phyloP scores from a whole-genome alignment of 2,888 invertebrate genomes.

The Vesta saturnalis region DNA sequence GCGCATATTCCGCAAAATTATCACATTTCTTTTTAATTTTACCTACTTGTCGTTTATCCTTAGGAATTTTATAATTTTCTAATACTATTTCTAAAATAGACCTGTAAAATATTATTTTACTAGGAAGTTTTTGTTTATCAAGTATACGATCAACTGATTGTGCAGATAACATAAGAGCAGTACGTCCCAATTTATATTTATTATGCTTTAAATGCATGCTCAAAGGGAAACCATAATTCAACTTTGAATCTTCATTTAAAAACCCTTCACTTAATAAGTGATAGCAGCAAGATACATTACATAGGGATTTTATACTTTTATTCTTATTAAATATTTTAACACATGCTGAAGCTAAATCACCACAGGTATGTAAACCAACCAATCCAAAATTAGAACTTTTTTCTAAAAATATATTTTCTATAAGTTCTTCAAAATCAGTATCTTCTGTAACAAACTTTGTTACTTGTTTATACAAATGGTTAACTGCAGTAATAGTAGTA shows the following conservation, averaged over 20 bases:
- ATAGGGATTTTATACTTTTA: slow-evolving; percentile 68
- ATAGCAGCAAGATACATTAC: slow-evolving; percentile 92
- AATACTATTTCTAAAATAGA: slow-evolving; percentile 77
- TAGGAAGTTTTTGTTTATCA: slow-evolving; percentile 66
- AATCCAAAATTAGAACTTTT: slow-evolving; percentile 64
- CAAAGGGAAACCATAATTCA: slow-evolving; percentile 72
- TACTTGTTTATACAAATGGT: slow-evolving; percentile 68
- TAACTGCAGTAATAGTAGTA: slow-evolving; percentile 13
- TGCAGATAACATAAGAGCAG: slow-evolving; percentile 86
- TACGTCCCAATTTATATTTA: slow-evolving; percentile 70
- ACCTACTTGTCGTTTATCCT: slow-evolving; percentile 67
- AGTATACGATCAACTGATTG: slow-evolving; percentile 82
- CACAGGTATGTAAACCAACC: slow-evolving; percentile 90
- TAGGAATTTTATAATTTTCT: slow-evolving; percentile 55
- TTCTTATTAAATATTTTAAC: slow-evolving; percentile 74
- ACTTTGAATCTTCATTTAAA: slow-evolving; percentile 42
- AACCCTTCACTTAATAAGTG: slow-evolving; percentile 77
- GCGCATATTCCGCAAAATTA: slow-evolving; percentile 76
- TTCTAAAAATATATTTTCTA: slow-evolving; percentile 64
- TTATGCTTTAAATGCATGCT: slow-evolving; percentile 68
- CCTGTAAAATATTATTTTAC: slow-evolving; percentile 77
- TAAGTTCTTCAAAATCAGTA: slow-evolving; percentile 65
- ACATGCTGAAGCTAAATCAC: slow-evolving; percentile 79
- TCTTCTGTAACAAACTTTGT: slow-evolving; percentile 69
- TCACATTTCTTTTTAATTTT: slow-evolving; percentile 62